Conservation (phyloP, 2,113 vertebrate species). For the Antechinus stuartii region DNA sequence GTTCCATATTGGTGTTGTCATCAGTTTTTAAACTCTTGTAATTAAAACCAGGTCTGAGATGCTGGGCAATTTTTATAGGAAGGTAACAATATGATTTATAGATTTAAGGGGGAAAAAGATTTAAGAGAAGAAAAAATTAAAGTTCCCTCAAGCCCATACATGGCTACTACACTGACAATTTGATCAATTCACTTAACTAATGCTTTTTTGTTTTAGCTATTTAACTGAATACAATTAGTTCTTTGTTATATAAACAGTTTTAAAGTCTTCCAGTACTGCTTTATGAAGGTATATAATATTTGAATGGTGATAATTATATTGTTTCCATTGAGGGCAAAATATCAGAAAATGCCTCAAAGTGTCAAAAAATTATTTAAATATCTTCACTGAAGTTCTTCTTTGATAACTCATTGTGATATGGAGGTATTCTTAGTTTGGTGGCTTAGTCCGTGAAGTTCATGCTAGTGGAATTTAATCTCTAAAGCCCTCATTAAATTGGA, state of each 20-base stretch:
- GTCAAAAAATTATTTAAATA: not conserved
- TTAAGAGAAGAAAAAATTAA: constrained; percentile 31
- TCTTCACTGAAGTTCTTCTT: not conserved
- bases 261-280: not conserved
- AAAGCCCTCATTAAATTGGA: not conserved
- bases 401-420: not conserved
- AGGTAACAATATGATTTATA: constrained; percentile 22
- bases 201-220: constrained; percentile 31
- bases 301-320: not conserved
- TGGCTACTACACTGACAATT: constrained; percentile 5
- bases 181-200: constrained; percentile 29
- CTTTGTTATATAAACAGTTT: not conserved
- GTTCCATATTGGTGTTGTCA: constrained; percentile 7
- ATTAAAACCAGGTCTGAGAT: constrained; percentile 39
- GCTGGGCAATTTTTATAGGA: not conserved
- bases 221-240: not conserved
- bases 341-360: not conserved
- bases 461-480: not conserved
- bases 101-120: not conserved
- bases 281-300: not conserved
- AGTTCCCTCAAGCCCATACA: constrained; percentile 1
- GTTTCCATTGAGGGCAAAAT: not conserved
- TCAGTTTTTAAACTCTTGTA: constrained; percentile 46
- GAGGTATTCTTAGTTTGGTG: not conserved
- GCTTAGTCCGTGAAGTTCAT: not conserved